These are phyloP conservation scores for Halictus ligatus DNA, from an alignment of 2,888 invertebrate genomes.

Conservation along the genomic window DNA sequence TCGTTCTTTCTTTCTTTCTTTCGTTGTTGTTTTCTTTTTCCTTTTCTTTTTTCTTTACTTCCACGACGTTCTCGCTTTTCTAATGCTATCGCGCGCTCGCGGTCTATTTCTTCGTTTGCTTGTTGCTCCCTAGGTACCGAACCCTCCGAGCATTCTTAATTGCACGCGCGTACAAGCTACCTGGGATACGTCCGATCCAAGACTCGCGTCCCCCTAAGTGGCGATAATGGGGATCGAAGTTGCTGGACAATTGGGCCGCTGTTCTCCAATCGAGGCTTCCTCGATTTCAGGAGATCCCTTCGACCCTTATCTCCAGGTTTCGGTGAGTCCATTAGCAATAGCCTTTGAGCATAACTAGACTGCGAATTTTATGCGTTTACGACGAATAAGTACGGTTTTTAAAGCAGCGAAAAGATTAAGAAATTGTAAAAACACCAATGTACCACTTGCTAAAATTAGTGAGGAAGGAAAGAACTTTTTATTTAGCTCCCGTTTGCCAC, in stretches of 20 bases:
- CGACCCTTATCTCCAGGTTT: not conserved
- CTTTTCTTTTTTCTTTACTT: not conserved
- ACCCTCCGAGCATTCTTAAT: conserved; percentile 73
- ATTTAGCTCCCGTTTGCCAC: too few relatives aligned
- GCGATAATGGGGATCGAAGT: not conserved
- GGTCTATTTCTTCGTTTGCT: conserved; percentile 42
- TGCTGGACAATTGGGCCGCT: not conserved
- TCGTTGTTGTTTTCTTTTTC: too few relatives aligned
- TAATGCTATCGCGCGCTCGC: conserved; percentile 45
- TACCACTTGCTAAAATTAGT: too few relatives aligned
- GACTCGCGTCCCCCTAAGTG: not conserved
- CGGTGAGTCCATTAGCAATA: not conserved
- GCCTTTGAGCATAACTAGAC: not conserved
- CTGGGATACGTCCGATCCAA: conserved; percentile 9
- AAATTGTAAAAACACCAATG: too few relatives aligned
- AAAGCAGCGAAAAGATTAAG: too few relatives aligned
- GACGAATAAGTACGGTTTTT: too few relatives aligned
- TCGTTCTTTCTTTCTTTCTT: conserved; percentile 5
- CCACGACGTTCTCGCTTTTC: conserved; percentile 28
- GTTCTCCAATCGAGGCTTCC: not conserved
- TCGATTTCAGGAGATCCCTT: not conserved
- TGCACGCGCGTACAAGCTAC: conserved; percentile 76
- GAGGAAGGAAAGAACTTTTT: too few relatives aligned
- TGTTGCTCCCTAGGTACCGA: conserved; percentile 13
- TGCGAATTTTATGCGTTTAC: not conserved